These are phyloP conservation scores for Propithecus perrieri DNA, from an alignment of 2,797 vertebrate species.

Conservation along the genomic window DNA sequence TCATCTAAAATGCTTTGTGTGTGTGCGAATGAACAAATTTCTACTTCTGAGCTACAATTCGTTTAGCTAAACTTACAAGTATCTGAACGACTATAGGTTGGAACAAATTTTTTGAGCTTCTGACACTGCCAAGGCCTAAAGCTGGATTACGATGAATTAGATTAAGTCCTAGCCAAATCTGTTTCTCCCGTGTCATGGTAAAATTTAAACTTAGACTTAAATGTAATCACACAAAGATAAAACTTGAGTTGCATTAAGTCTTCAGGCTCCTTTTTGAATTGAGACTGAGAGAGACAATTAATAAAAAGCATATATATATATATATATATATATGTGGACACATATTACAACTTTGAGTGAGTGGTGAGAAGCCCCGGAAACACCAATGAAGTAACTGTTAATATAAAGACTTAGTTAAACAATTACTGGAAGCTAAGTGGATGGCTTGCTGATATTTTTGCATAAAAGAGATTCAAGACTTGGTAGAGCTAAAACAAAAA, in stretches of 20 bases:
- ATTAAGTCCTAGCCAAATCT: background rate
- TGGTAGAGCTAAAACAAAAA: conserved; percentile 1
- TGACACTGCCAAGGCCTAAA: conserved; percentile 19
- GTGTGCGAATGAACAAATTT: background rate
- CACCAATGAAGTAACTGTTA: background rate
- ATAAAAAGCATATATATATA: conserved; percentile 12
- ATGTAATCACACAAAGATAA: conserved; percentile 26
- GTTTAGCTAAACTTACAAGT: background rate
- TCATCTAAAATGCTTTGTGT: background rate
- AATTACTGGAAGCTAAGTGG: background rate
- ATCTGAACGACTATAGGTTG: conserved; percentile 29
- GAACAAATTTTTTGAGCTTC: background rate
- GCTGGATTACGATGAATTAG: conserved; percentile 28
- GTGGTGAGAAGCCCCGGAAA: background rate
- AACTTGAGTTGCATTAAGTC: background rate
- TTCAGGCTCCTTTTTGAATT: conserved; percentile 3
- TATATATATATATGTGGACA: background rate
- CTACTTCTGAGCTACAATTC: conserved; percentile 15
- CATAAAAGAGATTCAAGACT: background rate
- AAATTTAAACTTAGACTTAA: conserved; percentile 18
- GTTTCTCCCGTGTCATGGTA: background rate
- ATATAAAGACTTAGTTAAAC: background rate
- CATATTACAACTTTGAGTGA: conserved; percentile 20
- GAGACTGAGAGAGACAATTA: conserved; percentile 40
- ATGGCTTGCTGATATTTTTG: conserved; percentile 4